Base-by-base conservation (phyloP, 2,888 invertebrate genomes). In the Leucophenga maculata region DNA sequence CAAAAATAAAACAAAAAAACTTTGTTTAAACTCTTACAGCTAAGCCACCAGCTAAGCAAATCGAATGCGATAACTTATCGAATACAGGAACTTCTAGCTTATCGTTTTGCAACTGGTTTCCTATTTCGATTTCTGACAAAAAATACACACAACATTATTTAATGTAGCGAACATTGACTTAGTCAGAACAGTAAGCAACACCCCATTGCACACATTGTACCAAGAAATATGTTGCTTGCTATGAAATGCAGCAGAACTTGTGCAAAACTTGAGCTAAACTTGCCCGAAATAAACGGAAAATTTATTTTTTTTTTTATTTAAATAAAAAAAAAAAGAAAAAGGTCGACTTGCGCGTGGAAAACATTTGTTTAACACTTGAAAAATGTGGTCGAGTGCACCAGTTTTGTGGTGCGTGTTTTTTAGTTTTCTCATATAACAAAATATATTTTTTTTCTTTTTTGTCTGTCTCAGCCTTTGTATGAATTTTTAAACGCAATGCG, bases 311-410 rank as follows among this genome's bases (percentile, higher is more conserved):
- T 32, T 32, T 32, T 32, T 32, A 6, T 39, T 39, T 39, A 11
- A 39, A 20, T 14, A 26, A 31, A 18, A 59, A 52, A 44, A 65
- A 54, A 68, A 74, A 50, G 39, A 67, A 62, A 69, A 75, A 65
- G 69, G 67, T 67, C 54, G 67, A 13, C 55, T 44, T 62, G 39
- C 13, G 69, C 67, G 72, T 67, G 67, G 65, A 70, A 52, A 75
- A 73, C 69, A 75, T 75, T 75, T 75, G 75, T 73, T 75, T 69
- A 75, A 67, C 70, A 75, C 73, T 75, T 75, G 75, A 75, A 75
- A 73, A 72, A 75, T 75, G 75, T 75, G 73, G 73, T 75, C 67
- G 60, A 72, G 68, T 67, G 71, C 74, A 67, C 32, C 62, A 54
- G 64, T 68, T 32, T 62, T 57, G 67, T 6, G 48, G 39, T 59